These are phyloP conservation scores for Pachyrhynchus sulphureomaculatus DNA, from an alignment of 1,140 invertebrate species.

Conservation along the genomic window DNA sequence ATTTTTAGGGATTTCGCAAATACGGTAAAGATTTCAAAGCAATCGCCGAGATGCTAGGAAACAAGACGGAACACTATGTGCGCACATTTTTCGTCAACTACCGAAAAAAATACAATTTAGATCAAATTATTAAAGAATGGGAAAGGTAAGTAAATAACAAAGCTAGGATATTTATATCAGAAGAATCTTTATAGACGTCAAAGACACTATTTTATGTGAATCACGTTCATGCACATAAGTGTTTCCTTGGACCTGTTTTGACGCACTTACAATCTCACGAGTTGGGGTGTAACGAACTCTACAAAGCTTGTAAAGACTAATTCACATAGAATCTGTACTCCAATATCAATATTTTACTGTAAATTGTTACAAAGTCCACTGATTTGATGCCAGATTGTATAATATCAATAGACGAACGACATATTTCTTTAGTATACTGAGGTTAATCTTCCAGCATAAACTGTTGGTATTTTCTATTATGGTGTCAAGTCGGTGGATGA, in stretches of 20 bases:
- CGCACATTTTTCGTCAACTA: constrained; percentile 90
- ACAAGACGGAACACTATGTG: constrained; percentile 91
- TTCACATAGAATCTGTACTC: too few relatives aligned
- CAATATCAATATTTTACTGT: too few relatives aligned
- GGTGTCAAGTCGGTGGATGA: too few relatives aligned
- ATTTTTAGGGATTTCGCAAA: constrained; percentile 72
- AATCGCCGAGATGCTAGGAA: constrained; percentile 92
- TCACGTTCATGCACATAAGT: neutral
- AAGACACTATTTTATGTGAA: neutral
- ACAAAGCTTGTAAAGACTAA: neutral
- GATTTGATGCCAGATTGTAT: too few relatives aligned
- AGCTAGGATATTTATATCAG: neutral
- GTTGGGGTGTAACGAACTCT: too few relatives aligned
- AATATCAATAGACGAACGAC: too few relatives aligned
- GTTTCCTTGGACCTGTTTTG: too few relatives aligned
- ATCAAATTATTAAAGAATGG: constrained; percentile 85
- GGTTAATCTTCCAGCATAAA: too few relatives aligned
- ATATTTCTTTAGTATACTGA: too few relatives aligned
- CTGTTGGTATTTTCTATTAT: too few relatives aligned
- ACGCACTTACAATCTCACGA: too few relatives aligned
- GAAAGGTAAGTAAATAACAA: constrained; percentile 57
- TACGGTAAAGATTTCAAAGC: constrained; percentile 96
- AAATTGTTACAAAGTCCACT: too few relatives aligned
- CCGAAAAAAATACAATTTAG: constrained; percentile 85
- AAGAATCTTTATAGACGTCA: neutral